A percentile compares a stretch with the other conserved stretches of the same genome.
These are phyloP conservation scores for Drosophila paranaensis DNA, from an alignment of 2,888 invertebrate genomes.

Conservation along the genomic window DNA sequence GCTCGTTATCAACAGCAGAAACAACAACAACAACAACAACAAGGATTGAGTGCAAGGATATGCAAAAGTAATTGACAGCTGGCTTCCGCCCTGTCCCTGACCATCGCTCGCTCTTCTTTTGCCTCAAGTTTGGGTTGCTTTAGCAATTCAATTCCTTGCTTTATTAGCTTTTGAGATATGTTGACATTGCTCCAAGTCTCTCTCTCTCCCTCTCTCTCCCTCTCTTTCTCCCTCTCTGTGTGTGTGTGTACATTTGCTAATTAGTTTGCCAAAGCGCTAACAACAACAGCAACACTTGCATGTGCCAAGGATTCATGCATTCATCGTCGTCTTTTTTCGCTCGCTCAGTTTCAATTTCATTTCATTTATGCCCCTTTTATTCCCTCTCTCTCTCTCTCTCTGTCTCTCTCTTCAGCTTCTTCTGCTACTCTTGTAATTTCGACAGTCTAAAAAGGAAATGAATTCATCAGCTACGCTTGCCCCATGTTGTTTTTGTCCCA, in stretches of 20 bases:
- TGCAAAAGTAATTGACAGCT: constrained; percentile 76
- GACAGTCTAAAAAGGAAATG: constrained; percentile 70
- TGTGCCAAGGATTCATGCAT: constrained; percentile 10
- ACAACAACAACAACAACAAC: not conserved
- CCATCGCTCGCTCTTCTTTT: constrained; percentile 18
- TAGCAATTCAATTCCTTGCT: constrained; percentile 57
- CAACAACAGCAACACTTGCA: constrained; percentile 23
- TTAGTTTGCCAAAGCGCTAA: constrained; percentile 68
- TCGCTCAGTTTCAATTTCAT: constrained; percentile 19
- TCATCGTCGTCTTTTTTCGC: constrained; percentile 17
- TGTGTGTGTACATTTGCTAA: constrained; percentile 72
- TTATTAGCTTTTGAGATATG: constrained; percentile 64
- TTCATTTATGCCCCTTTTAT: constrained; percentile 26
- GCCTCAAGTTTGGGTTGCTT: constrained; percentile 35
- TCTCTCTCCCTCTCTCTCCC: not conserved
- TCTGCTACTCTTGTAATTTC: constrained; percentile 17
- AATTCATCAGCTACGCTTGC: constrained; percentile 61
- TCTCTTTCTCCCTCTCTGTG: constrained; percentile 13
- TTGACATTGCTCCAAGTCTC: constrained; percentile 42
- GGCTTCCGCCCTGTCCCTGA: constrained; percentile 23
- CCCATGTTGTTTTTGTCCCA: constrained; percentile 28
- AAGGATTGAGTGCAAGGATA: constrained; percentile 43
- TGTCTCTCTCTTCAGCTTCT: not conserved
- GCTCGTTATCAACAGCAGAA: constrained; percentile 47
- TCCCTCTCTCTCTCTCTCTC: too few relatives aligned